Evolutionary conservation across 2,888 invertebrate species (phyloP).

Genomic region (Hirtodrosophila histrioides): DNA sequence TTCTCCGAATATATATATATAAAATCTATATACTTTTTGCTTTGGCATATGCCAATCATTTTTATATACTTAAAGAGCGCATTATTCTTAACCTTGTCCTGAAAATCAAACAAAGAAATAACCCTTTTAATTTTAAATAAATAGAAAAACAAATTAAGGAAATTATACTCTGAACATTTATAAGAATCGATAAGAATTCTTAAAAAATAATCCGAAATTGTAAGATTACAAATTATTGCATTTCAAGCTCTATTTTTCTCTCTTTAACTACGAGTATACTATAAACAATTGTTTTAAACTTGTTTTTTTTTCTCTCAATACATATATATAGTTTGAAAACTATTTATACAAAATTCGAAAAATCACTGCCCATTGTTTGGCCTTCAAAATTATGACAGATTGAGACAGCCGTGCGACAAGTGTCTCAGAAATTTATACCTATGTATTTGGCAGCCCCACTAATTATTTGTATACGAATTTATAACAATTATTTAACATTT

Average conservation of each 20-base stretch:
- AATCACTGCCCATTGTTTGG: slow-evolving; percentile 58
- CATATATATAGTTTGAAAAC: slow-evolving; percentile 28
- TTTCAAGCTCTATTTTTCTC: too few relatives aligned
- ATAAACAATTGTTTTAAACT: slow-evolving; percentile 5
- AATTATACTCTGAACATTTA: too few relatives aligned
- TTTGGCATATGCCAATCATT: slow-evolving; percentile 35
- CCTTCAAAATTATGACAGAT: slow-evolving; percentile 65
- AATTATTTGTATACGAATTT: slow-evolving; percentile 48
- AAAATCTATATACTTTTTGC: slow-evolving; percentile 8
- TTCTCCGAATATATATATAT: slow-evolving; percentile 5
- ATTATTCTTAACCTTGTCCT: not conserved
- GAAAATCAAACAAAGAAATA: slow-evolving; percentile 5
- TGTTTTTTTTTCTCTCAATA: slow-evolving; percentile 17
- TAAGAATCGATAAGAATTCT: too few relatives aligned
- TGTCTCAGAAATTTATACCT: slow-evolving; percentile 37
- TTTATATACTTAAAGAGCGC: slow-evolving; percentile 1
- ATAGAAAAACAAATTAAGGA: not conserved
- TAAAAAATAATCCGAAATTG: too few relatives aligned
- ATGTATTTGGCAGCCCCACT: slow-evolving; percentile 32
- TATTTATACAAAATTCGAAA: slow-evolving; percentile 19
- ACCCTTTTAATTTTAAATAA: not conserved
- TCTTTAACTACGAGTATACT: too few relatives aligned
- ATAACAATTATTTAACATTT: slow-evolving; percentile 54
- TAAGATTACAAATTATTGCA: too few relatives aligned
- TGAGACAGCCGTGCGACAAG: slow-evolving; percentile 71